phyloP scores from a whole-genome alignment of 2,888 invertebrate genomes.

The Linyphia triangularis region DNA sequence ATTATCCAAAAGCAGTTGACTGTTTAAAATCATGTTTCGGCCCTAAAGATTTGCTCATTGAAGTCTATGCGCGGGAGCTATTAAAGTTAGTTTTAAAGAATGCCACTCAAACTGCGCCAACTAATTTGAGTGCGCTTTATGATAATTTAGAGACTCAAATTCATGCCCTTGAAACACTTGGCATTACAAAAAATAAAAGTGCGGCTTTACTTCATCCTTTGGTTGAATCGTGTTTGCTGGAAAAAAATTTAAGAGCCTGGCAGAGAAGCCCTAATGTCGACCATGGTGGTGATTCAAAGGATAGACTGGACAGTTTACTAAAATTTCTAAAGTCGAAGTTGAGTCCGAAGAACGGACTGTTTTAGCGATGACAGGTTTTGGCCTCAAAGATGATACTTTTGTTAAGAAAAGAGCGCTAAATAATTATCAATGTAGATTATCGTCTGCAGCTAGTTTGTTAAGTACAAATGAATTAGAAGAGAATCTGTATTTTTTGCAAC shows the following conservation, averaged over 20 bases:
- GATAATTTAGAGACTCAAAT: constrained; percentile 63
- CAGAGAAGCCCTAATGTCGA: background rate
- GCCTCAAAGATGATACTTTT: too few species aligned
- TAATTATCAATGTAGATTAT: too few species aligned
- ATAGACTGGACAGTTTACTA: background rate
- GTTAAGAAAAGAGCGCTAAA: too few species aligned
- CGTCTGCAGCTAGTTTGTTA: too few species aligned
- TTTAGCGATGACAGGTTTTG: background rate
- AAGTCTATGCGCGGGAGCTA: constrained; percentile 78
- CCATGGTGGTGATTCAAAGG: background rate
- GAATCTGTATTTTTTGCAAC: too few species aligned
- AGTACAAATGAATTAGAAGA: too few species aligned
- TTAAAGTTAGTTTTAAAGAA: constrained; percentile 77
- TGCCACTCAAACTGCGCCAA: constrained; percentile 31
- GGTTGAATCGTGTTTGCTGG: too few species aligned
- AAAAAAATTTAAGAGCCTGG: background rate
- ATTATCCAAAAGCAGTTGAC: constrained; percentile 77
- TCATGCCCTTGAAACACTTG: constrained; percentile 47
- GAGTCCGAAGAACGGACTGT: background rate
- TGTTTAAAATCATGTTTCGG: constrained; percentile 69
- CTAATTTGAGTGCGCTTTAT: background rate
- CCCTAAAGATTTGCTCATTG: constrained; percentile 77
- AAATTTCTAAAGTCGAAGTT: background rate
- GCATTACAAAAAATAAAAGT: constrained; percentile 50
- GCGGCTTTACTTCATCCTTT: too few species aligned